Conservation (phyloP, 2,113 vertebrate genomes). For the Rhinopomastus cyanomelas region DNA sequence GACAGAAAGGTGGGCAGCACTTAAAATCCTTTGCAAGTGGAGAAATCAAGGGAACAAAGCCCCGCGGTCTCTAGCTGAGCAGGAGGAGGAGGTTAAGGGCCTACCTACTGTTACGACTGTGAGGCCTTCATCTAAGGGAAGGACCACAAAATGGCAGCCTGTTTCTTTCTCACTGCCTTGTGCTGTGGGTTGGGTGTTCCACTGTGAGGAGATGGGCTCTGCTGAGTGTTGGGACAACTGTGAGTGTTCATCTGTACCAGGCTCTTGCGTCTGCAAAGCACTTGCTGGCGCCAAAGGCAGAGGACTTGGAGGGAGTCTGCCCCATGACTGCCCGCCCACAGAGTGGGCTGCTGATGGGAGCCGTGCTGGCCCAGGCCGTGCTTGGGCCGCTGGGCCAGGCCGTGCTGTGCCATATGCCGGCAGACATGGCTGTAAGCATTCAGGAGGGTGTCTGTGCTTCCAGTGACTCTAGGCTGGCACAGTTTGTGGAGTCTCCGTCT, state of each 20-base stretch:
- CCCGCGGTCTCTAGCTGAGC: not conserved
- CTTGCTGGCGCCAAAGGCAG: not conserved
- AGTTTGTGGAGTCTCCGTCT: too few species aligned
- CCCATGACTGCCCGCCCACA: not conserved
- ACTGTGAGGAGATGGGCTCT: accelerated
- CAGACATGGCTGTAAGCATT: not conserved
- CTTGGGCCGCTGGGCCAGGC: not conserved
- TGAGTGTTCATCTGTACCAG: accelerated
- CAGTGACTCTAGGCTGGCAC: not conserved
- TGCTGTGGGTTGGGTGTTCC: accelerated
- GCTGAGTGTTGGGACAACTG: accelerated
- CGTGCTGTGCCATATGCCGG: accelerated
- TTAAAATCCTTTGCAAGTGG: not conserved
- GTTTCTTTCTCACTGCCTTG: not conserved
- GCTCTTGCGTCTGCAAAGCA: not conserved
- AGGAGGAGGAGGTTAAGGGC: conserved; percentile 20
- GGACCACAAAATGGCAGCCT: not conserved
- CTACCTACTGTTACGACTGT: not conserved
- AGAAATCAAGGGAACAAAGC: not conserved
- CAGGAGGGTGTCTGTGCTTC: not conserved
- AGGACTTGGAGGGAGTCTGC: not conserved
- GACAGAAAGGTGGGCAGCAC: not conserved
- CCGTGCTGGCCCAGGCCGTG: accelerated
- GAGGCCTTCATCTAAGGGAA: not conserved
- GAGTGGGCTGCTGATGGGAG: accelerated